Evolutionary conservation across 2,113 vertebrate genomes (phyloP).

Genomic region (Ivindomyrus marchei): DNA sequence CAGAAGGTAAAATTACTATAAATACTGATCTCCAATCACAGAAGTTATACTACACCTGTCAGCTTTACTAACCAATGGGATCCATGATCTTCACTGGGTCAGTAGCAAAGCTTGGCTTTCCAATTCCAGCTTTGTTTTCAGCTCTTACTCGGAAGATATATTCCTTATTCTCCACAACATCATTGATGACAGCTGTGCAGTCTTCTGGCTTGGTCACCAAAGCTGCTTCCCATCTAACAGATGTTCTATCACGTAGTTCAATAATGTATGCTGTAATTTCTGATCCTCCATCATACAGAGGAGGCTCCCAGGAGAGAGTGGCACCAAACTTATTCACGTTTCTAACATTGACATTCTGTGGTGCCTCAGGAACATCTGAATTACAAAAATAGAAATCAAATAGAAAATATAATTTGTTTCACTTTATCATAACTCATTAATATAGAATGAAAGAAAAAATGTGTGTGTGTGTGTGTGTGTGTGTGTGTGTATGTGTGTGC

Average conservation of each 20-base stretch:
- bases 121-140: slow-evolving; percentile 86
- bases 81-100: slow-evolving; percentile 88
- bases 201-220: slow-evolving; percentile 76
- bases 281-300: slow-evolving; percentile 82
- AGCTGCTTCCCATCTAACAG: slow-evolving; percentile 86
- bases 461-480: background rate
- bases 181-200: slow-evolving; percentile 75
- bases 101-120: slow-evolving; percentile 88
- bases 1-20: slow-evolving; percentile 9
- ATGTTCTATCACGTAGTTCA: slow-evolving; percentile 87
- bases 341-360: slow-evolving; percentile 74
- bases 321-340: slow-evolving; percentile 83
- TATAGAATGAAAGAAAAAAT: no score
- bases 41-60: background rate
- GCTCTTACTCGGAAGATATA: slow-evolving; percentile 95
- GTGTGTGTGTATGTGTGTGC: no score
- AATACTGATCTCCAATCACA: slow-evolving; percentile 8
- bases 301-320: slow-evolving; percentile 83
- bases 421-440: no score
- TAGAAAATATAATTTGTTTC: no score
- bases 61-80: slow-evolving; percentile 73
- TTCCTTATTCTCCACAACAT: slow-evolving; percentile 97
- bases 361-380: slow-evolving; percentile 90
- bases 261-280: slow-evolving; percentile 82
- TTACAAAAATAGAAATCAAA: slow-evolving; percentile 88